These are phyloP conservation scores for Okapia johnstoni DNA, from an alignment of 2,113 vertebrate species.

Conservation along the genomic window DNA sequence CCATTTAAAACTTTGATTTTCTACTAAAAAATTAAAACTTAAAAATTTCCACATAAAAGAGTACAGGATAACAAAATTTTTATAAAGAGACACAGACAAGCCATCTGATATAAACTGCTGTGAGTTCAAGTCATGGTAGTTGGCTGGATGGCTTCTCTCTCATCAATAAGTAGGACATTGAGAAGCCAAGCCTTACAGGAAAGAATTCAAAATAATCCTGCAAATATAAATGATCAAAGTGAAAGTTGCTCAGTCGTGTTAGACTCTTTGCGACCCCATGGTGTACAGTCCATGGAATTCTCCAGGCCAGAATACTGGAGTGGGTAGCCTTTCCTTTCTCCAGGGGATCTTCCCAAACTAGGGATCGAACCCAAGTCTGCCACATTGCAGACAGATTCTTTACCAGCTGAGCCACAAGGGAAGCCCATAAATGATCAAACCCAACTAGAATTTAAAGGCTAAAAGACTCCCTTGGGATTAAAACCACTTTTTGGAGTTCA, in stretches of 20 bases:
- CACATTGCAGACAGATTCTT: neutral
- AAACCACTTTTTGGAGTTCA: neutral
- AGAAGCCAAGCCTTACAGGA: neutral
- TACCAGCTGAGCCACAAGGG: neutral
- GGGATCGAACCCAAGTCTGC: neutral
- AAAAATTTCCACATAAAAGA: neutral
- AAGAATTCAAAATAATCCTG: neutral
- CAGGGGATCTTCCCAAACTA: neutral
- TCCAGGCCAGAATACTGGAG: neutral
- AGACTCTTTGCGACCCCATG: neutral
- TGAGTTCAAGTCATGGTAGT: neutral
- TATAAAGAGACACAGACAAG: neutral
- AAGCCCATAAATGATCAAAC: neutral
- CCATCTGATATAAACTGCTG: neutral
- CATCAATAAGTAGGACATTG: neutral
- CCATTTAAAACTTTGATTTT: neutral
- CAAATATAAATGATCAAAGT: neutral
- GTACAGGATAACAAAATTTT: neutral
- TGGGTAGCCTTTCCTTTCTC: neutral
- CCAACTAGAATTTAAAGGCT: neutral
- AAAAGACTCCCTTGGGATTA: neutral
- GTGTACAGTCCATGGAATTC: neutral
- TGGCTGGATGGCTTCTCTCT: neutral
- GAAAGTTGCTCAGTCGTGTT: neutral
- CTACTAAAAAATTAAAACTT: neutral